Conservation (phyloP, 2,888 invertebrate genomes). For the Yponomeuta sedellus region DNA sequence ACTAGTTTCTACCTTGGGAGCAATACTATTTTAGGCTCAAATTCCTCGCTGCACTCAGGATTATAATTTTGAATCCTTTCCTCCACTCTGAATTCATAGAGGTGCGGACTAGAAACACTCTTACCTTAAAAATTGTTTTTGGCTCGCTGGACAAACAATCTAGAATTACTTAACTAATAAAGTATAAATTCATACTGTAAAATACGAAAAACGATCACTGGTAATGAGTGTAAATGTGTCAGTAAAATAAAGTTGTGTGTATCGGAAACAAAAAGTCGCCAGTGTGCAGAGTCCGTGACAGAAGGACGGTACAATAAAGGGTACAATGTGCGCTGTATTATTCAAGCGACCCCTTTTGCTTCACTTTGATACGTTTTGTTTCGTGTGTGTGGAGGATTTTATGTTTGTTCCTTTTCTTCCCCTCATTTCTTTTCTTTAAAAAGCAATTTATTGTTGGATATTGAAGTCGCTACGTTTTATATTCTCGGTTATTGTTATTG, state of each 20-base stretch:
- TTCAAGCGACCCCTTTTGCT: conserved; percentile 1
- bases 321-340: background rate
- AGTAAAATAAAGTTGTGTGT: background rate
- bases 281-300: background rate
- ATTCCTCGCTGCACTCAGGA: too few relatives aligned
- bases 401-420: background rate
- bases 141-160: too few relatives aligned
- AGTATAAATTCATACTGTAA: too few relatives aligned
- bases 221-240: background rate
- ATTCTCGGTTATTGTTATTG: background rate
- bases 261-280: background rate
- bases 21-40: too few relatives aligned
- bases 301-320: background rate
- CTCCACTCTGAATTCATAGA: too few relatives aligned
- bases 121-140: too few relatives aligned
- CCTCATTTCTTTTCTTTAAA: background rate
- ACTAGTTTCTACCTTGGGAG: too few relatives aligned
- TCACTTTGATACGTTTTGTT: background rate
- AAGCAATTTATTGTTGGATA: background rate
- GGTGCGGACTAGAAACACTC: too few relatives aligned
- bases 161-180: too few relatives aligned
- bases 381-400: background rate
- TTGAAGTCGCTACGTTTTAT: background rate
- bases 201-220: too few relatives aligned
- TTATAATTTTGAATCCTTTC: too few relatives aligned